Evolutionary conservation across 2,888 invertebrate genomes (phyloP), one percentile per base, ranked within the genome.

Genomic region (Tiphia femorata): DNA sequence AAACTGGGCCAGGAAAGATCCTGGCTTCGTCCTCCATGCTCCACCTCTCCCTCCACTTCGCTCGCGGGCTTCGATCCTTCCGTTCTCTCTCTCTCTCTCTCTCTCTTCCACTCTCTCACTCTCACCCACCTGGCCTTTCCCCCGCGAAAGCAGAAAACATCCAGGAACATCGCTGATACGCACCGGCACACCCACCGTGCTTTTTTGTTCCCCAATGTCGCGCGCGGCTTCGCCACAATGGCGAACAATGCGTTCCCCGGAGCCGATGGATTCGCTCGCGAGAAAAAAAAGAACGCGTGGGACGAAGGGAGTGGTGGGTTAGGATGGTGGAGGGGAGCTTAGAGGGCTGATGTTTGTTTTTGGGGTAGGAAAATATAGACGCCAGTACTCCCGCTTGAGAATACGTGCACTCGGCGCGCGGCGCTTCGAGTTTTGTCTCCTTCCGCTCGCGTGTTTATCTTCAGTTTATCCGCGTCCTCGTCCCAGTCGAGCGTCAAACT

Each of bases 231-330:
- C 17, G 25, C 48, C 53, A 53, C 64, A 57, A 56, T 53, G 54
- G 48, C 23, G 56, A 68, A 62, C 60, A 67, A 67, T 61, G 52
- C 56, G 47, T n/a, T n/a, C n/a, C n/a, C n/a, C 46, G 4, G 10
- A 35, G 53, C 54, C 41, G 59, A 58, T 42, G 54, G 42, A 58
- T 54, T 49, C 44, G 46, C 10, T n/a, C 25, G 17, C 27, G 20
- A 25, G 47, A 55, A 51, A n/a, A n/a, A n/a, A n/a, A n/a, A n/a
- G n/a, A n/a, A n/a, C n/a, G n/a, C n/a, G n/a, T n/a, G n/a, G n/a
- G n/a, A n/a, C n/a, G n/a, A n/a, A n/a, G n/a, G n/a, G n/a, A n/a
- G n/a, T n/a, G n/a, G n/a, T n/a, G n/a, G n/a, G n/a, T n/a, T n/a
- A n/a, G n/a, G n/a, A n/a, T n/a, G n/a, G n/a, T n/a, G 27, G 27